These are phyloP conservation scores for Drosophila villosipedis DNA, from an alignment of 2,888 invertebrate species.

Conservation along the genomic window DNA sequence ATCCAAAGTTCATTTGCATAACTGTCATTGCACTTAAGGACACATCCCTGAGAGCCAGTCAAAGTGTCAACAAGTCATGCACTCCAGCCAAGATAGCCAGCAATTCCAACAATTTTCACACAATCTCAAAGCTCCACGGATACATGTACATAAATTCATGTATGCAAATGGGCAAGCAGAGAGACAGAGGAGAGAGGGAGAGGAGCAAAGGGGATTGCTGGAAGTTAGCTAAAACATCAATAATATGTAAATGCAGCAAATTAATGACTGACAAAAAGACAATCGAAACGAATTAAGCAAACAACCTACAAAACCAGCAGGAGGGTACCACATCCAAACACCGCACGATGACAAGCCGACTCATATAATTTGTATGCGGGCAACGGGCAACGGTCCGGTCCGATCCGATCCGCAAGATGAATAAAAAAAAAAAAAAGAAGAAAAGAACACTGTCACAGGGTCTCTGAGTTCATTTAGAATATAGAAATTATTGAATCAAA, in stretches of 20 bases:
- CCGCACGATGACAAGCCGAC: conserved; percentile 46
- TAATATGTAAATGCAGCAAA: conserved; percentile 82
- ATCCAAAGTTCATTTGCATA: conserved; percentile 59
- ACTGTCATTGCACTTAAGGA: conserved; percentile 48
- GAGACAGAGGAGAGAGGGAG: background rate
- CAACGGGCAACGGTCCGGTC: conserved; percentile 10
- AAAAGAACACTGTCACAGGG: conserved; percentile 25
- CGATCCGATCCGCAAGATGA: conserved; percentile 62
- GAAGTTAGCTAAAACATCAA: conserved; percentile 62
- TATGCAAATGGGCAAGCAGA: conserved; percentile 64
- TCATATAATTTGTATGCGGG: conserved; percentile 76
- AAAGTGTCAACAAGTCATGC: conserved; percentile 69
- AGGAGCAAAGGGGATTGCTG: background rate
- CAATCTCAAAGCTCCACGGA: conserved; percentile 46
- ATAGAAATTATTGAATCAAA: conserved; percentile 77
- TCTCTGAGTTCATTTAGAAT: conserved; percentile 27
- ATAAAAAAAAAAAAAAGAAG: conserved; percentile 39
- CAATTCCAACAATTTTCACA: conserved; percentile 61
- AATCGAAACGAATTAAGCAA: conserved; percentile 81
- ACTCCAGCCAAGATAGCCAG: conserved; percentile 16
- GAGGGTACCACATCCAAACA: conserved; percentile 33
- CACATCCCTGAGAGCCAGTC: conserved; percentile 21
- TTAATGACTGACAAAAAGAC: conserved; percentile 82
- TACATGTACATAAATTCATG: conserved; percentile 34
- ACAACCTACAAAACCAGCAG: conserved; percentile 70